Conservation (phyloP, 2,888 invertebrate species). For the Brachyptera risi region DNA sequence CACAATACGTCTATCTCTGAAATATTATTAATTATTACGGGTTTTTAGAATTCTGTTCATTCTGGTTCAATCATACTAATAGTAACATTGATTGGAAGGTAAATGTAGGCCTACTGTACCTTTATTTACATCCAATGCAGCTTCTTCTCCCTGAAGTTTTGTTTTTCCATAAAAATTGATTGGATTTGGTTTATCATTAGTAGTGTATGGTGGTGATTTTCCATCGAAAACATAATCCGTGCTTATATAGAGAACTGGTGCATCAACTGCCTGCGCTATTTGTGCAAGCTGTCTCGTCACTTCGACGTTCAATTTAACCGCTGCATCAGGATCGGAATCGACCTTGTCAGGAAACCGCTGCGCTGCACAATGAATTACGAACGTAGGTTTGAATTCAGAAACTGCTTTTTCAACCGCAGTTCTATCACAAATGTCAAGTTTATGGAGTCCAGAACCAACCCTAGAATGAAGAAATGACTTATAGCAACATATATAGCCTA, state of each 20-base stretch:
- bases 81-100: too few relatives aligned
- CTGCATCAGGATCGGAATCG: conserved; percentile 44
- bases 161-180: conserved; percentile 50
- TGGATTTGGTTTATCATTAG: conserved; percentile 44
- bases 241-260: conserved; percentile 48
- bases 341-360: conserved; percentile 48
- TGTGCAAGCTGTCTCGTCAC: conserved; percentile 42
- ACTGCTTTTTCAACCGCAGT: conserved; percentile 40
- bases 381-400: conserved; percentile 43
- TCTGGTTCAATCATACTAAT: too few relatives aligned
- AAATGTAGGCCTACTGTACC: too few relatives aligned
- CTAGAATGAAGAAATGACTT: too few relatives aligned
- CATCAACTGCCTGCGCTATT: conserved; percentile 38
- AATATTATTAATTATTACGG: too few relatives aligned
- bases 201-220: conserved; percentile 46
- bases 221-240: conserved; percentile 56
- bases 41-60: too few relatives aligned
- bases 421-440: conserved; percentile 44
- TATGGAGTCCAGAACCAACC: conserved; percentile 39
- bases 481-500: too few relatives aligned
- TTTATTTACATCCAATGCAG: conserved; percentile 39
- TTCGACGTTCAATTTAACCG: conserved; percentile 44
- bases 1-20: too few relatives aligned
- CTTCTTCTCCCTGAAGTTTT: conserved; percentile 48
- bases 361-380: conserved; percentile 49